Evolutionary conservation across 2,797 vertebrate species (phyloP).

Genomic region (Chaetophractus vellerosus): DNA sequence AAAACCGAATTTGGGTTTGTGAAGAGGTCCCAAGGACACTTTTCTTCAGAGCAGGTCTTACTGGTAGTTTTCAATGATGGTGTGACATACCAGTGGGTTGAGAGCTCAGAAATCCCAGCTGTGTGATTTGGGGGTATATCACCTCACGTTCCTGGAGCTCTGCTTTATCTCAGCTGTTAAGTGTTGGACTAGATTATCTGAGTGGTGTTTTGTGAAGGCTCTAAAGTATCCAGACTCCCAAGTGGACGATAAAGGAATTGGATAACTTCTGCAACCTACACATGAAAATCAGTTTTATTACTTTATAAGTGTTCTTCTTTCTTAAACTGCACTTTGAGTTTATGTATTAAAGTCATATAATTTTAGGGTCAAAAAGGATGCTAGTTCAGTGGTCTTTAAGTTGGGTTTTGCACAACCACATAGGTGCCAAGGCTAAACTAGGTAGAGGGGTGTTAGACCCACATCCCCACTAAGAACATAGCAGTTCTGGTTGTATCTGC

Average conservation of each 20-base stretch:
- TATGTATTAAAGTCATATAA: not conserved
- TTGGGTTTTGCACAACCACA: not conserved
- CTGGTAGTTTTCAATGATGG: not conserved
- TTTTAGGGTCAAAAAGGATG: constrained; percentile 22
- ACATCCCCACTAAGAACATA: not conserved
- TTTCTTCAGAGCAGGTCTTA: not conserved
- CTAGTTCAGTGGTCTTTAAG: not conserved
- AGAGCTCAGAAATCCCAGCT: constrained; percentile 25
- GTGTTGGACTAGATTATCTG: constrained; percentile 44
- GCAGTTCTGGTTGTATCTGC: not conserved
- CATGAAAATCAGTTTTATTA: constrained; percentile 44
- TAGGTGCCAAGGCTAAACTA: not conserved
- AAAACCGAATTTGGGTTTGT: not conserved
- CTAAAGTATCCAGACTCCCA: constrained; percentile 18
- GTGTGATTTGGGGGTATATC: constrained; percentile 1
- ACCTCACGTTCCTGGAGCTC: not conserved
- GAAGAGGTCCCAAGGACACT: not conserved
- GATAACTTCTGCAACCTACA: not conserved
- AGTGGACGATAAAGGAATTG: constrained; percentile 22
- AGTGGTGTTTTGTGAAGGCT: not conserved
- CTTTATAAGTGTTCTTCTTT: constrained; percentile 23
- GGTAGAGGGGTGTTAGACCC: no score
- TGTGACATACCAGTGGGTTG: not conserved
- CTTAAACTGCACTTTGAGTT: constrained; percentile 28
- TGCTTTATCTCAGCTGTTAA: constrained; percentile 8